Base-by-base conservation (phyloP, 2,113 vertebrate genomes). In the Trochalopteron elliotii region DNA sequence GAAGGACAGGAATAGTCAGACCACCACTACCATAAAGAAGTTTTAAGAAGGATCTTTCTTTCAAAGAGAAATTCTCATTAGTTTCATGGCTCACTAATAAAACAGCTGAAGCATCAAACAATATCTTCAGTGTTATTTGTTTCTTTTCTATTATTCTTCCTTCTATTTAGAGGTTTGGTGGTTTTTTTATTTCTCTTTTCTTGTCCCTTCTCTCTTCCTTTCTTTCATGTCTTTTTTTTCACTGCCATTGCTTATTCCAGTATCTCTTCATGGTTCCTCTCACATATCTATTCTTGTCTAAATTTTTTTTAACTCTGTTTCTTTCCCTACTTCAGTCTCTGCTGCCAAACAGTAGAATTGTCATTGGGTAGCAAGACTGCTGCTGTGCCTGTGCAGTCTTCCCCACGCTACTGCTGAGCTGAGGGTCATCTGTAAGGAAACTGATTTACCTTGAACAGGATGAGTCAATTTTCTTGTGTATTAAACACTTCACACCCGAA, bases 401-500 rank as follows among this genome's bases (percentile, higher is more conserved):
- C 37, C 42, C 18, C 44, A 20, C 7, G 2, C 83, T 87, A 35
- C 57, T 89, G 71, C 61, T 94, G 80, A 84, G 55, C 59, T 55
- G 56, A 91, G 50, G 21, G 47, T 91, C 52, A 83, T 56, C 52
- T 6, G 40, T 75, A 49, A 67, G 40, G 59, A 90, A 91, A 49
- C 30, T 69, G 30, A 75, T 74, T 78, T 83, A 79, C 55, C 67
- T 68, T 80, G 31, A 93, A 53, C 37, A 60, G 60, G 50, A 89
- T 85, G 78, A 83, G n/a, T 94, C 74, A 49, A 52, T 70, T 86
- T 72, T 90, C 87, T 80, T 88, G 45, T 84, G 31, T 88, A 74
- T 78, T 84, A 83, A 74, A 81, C 61, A 53, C 55, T 93, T 94
- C n/a, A 75, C 83, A 94, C 68, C 72, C 94, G 76, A 90, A 69